Percentiles rank a stretch among this genome's conserved stretches.
Evolutionary conservation across 2,888 invertebrate genomes (phyloP).

Genomic region (Smittia sp.): DNA sequence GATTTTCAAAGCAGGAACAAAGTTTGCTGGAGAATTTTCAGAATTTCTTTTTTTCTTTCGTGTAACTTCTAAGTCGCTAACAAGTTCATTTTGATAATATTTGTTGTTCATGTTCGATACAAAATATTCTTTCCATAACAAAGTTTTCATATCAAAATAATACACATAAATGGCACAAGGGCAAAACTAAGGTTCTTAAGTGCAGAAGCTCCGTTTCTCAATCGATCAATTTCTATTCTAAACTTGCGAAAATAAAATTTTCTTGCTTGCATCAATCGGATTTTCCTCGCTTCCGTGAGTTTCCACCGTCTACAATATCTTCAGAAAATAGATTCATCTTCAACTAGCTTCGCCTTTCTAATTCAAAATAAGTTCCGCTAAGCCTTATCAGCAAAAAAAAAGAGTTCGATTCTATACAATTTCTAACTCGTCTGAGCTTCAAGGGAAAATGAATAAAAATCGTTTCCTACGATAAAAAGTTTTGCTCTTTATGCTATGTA

Average conservation of each 20-base stretch:
- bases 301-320: neutral
- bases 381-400: neutral
- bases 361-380: neutral
- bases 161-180: neutral
- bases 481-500: neutral
- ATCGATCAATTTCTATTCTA: neutral
- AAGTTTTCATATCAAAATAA: too few relatives aligned
- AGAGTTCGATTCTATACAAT: neutral
- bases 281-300: neutral
- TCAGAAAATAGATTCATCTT: neutral
- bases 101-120: neutral
- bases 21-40: neutral
- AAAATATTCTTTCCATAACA: too few relatives aligned
- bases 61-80: neutral
- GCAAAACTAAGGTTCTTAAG: neutral
- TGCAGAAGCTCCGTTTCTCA: too few relatives aligned
- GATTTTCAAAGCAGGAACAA: neutral
- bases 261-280: neutral
- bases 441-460: neutral
- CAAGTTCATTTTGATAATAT: neutral
- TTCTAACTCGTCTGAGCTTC: neutral
- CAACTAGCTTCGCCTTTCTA: neutral
- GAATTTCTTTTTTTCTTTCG: neutral
- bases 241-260: slow-evolving; percentile 6
- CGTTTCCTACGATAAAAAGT: neutral